Conservation (phyloP, 1,140 invertebrate genomes). For the Pectinophora gossypiella region DNA sequence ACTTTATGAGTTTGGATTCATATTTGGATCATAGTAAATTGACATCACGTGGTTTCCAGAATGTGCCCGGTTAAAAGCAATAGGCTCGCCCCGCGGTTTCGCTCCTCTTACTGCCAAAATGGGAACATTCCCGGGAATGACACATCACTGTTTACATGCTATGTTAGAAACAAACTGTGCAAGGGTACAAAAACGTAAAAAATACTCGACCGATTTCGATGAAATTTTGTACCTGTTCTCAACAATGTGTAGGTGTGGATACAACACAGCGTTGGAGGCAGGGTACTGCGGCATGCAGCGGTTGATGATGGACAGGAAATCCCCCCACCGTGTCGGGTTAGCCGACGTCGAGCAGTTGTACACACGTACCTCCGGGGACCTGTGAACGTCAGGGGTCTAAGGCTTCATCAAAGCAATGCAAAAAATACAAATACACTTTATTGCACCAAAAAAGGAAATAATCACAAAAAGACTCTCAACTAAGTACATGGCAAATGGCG, state of each 20-base stretch:
- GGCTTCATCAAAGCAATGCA: background rate
- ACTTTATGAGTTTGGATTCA: too few species aligned
- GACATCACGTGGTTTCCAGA: too few species aligned
- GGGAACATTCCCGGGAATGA: too few species aligned
- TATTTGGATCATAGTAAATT: too few species aligned
- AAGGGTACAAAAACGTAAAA: too few species aligned
- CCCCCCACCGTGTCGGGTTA: conserved; percentile 24
- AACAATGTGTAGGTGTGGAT: conserved; percentile 2
- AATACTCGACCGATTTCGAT: too few species aligned
- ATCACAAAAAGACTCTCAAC: background rate
- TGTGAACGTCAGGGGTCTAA: background rate
- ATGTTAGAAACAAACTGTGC: too few species aligned
- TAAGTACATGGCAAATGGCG: background rate
- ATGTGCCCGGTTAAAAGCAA: too few species aligned
- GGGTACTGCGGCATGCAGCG: background rate
- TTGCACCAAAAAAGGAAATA: background rate
- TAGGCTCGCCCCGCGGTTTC: too few species aligned
- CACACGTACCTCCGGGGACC: conserved; percentile 15
- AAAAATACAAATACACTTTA: background rate
- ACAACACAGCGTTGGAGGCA: background rate
- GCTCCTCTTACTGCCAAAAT: too few species aligned
- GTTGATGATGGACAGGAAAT: conserved; percentile 4
- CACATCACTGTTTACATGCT: too few species aligned
- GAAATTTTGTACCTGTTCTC: conserved; percentile 14
- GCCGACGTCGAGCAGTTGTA: conserved; percentile 23